These are phyloP conservation scores for Blastobasis adustella DNA, from an alignment of 2,888 invertebrate genomes.

Conservation along the genomic window DNA sequence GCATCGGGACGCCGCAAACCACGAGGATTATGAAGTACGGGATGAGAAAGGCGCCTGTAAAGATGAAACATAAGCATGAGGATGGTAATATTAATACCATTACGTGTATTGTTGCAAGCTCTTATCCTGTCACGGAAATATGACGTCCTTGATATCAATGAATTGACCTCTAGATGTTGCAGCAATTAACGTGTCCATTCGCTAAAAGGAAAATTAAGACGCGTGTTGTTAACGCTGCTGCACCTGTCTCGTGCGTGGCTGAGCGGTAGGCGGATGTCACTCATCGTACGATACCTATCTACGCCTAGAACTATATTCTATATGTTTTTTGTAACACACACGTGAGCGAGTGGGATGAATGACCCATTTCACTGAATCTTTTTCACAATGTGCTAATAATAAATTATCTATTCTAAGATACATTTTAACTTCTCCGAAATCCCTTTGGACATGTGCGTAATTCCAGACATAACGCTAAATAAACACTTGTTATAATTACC, in stretches of 20 bases:
- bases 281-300: no score
- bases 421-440: no score
- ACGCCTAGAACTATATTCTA: no score
- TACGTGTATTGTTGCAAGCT: no score
- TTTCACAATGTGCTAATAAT: neutral
- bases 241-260: no score
- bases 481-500: no score
- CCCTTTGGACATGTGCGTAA: no score
- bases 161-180: constrained; percentile 53
- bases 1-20: constrained; percentile 92
- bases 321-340: neutral
- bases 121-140: constrained; percentile 1
- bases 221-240: neutral
- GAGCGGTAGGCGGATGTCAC: no score
- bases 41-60: constrained; percentile 93
- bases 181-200: constrained; percentile 49
- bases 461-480: no score
- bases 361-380: neutral
- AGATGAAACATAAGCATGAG: constrained; percentile 12
- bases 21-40: constrained; percentile 95
- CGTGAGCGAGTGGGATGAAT: neutral
- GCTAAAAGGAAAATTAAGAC: constrained; percentile 22
- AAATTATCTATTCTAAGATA: no score
- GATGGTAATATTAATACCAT: no score
- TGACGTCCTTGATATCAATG: constrained; percentile 36